phyloP scores from a whole-genome alignment of 35 echinoderm and acorn worm genomes.

The Strongylocentrotus purpuratus region DNA sequence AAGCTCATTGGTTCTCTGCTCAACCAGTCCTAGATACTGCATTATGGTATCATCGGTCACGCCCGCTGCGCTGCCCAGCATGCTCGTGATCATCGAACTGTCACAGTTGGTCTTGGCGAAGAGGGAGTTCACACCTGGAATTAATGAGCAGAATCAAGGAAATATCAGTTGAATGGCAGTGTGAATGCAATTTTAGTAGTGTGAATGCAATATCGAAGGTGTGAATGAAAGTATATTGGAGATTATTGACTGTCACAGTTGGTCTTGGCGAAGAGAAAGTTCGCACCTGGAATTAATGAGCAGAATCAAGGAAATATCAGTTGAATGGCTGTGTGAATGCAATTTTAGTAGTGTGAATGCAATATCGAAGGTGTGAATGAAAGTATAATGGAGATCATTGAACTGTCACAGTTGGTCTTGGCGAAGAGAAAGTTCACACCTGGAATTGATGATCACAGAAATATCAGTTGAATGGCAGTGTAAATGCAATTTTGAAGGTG shows the following conservation, averaged over 20 bases:
- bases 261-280: constrained; percentile 95
- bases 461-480: neutral
- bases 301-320: constrained; percentile 9
- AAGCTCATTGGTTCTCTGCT: constrained; percentile 96
- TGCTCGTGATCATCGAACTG: constrained; percentile 89
- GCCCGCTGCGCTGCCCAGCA: constrained; percentile 90
- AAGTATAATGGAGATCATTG: too few species aligned
- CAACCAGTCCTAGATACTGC: constrained; percentile 93
- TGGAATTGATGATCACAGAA: neutral
- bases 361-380: too few species aligned
- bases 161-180: neutral
- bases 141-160: neutral
- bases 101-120: constrained; percentile 99
- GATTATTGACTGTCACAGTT: constrained; percentile 96
- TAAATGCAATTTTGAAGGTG: neutral
- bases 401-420: constrained; percentile 97
- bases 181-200: neutral
- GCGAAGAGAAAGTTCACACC: constrained; percentile 94
- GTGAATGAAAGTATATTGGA: too few species aligned
- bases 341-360: too few species aligned
- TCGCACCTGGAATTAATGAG: constrained; percentile 59
- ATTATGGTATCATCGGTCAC: constrained; percentile 97
- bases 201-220: too few species aligned
- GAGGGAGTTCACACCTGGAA: constrained; percentile 86
- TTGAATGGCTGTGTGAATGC: neutral